A percentile compares a stretch with the other conserved stretches of the same genome.
Conservation (phyloP, 2,113 vertebrate species). For the Mionectes macconnelli region DNA sequence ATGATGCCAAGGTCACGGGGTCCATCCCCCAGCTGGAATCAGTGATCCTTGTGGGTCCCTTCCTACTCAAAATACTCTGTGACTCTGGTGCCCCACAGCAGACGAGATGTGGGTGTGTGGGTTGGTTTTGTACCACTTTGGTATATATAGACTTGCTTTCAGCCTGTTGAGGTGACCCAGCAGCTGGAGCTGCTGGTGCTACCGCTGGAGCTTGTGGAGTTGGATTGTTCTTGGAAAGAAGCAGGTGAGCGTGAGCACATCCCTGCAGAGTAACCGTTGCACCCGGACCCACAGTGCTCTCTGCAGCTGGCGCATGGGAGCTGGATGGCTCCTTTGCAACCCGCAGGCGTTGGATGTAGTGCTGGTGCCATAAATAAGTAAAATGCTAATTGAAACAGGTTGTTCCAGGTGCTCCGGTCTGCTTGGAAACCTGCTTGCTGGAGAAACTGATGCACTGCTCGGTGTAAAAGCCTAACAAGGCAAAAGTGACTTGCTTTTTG, state of each 20-base stretch:
- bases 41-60: neutral
- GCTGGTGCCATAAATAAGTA: slow-evolving; percentile 15
- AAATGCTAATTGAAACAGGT: slow-evolving; percentile 42
- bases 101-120: neutral
- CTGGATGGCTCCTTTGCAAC: neutral
- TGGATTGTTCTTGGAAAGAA: neutral
- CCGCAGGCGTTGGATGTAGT: neutral
- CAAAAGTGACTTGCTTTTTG: neutral
- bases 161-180: neutral
- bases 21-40: neutral
- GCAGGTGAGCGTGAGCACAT: neutral
- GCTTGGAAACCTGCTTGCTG: neutral
- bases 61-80: neutral
- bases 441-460: neutral
- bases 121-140: neutral
- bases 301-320: neutral
- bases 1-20: neutral
- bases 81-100: neutral
- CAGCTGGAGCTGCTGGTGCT: too few species aligned
- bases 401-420: slow-evolving; percentile 22
- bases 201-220: neutral
- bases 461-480: neutral
- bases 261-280: neutral
- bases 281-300: neutral
- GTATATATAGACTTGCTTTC: neutral